These are phyloP conservation scores for Drosophila setifemur DNA, from an alignment of 1,140 invertebrate genomes.

Conservation along the genomic window DNA sequence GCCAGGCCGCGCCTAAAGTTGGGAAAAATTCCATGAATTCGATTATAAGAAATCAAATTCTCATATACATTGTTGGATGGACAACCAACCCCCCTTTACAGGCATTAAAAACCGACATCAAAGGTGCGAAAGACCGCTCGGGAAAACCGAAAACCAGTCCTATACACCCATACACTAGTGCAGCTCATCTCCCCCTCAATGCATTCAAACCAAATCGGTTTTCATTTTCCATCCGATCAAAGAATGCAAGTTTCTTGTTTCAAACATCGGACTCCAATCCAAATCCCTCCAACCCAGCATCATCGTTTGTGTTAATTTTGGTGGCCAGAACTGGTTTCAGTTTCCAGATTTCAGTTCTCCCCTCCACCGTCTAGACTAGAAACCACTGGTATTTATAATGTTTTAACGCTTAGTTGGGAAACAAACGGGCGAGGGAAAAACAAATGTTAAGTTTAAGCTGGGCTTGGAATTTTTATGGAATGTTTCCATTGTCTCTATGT, in stretches of 20 bases:
- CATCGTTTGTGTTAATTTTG: constrained; percentile 37
- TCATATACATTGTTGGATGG: constrained; percentile 51
- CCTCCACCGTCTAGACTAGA: constrained; percentile 23
- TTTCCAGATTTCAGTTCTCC: constrained; percentile 36
- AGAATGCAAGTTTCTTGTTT: constrained; percentile 45
- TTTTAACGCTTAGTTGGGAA: constrained; percentile 44
- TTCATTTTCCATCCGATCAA: constrained; percentile 30
- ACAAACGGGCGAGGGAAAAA: constrained; percentile 10
- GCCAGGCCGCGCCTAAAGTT: constrained; percentile 63
- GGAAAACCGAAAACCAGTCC: constrained; percentile 22
- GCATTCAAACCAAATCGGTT: constrained; percentile 5
- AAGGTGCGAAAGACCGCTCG: constrained; percentile 37
- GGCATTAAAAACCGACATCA: constrained; percentile 44
- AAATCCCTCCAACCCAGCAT: constrained; percentile 4
- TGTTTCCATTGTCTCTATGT: constrained; percentile 36
- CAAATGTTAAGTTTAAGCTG: constrained; percentile 33
- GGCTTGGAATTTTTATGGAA: constrained; percentile 26
- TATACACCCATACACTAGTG: constrained; percentile 7
- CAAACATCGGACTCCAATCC: constrained; percentile 1
- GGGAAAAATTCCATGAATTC: constrained; percentile 75
- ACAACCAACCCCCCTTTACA: constrained; percentile 7
- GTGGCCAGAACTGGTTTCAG: constrained; percentile 29
- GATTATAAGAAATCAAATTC: constrained; percentile 67
- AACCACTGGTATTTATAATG: constrained; percentile 42
- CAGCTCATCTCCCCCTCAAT: constrained; percentile 12